phyloP scores from a whole-genome alignment of 1,140 invertebrate genomes.

The Pissodes strobi region DNA sequence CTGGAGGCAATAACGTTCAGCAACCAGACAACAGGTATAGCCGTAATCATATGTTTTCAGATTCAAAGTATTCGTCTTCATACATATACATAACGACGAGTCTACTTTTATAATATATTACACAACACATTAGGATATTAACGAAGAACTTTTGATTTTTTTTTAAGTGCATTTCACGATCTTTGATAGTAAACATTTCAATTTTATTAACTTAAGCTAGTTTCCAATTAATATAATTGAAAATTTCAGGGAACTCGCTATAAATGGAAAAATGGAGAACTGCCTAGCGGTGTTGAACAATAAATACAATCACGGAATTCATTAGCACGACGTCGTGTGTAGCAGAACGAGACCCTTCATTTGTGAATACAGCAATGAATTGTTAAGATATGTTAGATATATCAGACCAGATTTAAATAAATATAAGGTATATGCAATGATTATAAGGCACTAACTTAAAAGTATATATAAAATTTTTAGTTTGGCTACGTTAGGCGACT shows the following conservation, averaged over 20 bases:
- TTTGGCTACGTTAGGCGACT: too few species aligned
- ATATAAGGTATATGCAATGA: background rate
- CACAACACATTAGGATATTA: too few species aligned
- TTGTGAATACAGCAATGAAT: constrained; percentile 80
- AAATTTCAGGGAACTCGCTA: constrained; percentile 18
- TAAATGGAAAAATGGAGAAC: constrained; percentile 70
- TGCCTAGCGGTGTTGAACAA: constrained; percentile 80
- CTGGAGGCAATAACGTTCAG: constrained; percentile 75
- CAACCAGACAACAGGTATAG: constrained; percentile 82
- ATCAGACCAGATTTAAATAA: constrained; percentile 69
- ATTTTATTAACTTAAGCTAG: too few species aligned
- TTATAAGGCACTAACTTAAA: background rate
- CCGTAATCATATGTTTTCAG: constrained; percentile 75
- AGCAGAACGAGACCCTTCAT: constrained; percentile 81
- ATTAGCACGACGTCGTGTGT: constrained; percentile 86
- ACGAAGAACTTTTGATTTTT: too few species aligned
- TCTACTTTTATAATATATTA: too few species aligned
- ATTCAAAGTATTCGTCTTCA: constrained; percentile 57
- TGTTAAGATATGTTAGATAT: constrained; percentile 78
- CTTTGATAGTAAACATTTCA: too few species aligned
- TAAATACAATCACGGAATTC: constrained; percentile 83
- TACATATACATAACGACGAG: too few species aligned
- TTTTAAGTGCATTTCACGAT: too few species aligned
- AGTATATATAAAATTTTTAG: background rate
- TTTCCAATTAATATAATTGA: too few species aligned